Conservation (phyloP, 2,113 vertebrate species). For the Apteryx mantelli region DNA sequence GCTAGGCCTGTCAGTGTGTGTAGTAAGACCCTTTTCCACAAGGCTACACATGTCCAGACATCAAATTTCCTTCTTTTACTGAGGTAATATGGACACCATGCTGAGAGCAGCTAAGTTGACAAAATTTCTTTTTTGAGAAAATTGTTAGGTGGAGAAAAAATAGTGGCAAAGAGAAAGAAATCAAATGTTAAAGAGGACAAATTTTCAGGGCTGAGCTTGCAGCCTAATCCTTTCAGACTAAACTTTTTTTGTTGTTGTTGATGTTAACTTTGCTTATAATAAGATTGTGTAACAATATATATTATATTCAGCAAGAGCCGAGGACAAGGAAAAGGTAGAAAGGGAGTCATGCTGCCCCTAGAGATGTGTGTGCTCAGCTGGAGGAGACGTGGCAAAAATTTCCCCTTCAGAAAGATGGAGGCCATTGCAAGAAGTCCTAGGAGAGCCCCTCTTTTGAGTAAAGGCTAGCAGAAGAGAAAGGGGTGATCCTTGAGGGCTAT, state of each 20-base stretch:
- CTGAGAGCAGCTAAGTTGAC: slow-evolving; percentile 26
- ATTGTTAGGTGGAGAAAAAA: slow-evolving; percentile 30
- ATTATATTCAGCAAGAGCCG: neutral
- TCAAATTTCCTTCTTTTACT: slow-evolving; percentile 70
- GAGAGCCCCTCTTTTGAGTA: neutral
- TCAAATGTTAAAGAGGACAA: slow-evolving; percentile 54
- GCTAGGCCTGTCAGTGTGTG: slow-evolving; percentile 71
- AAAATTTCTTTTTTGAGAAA: slow-evolving; percentile 43
- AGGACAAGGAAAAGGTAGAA: neutral
- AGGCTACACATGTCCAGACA: slow-evolving; percentile 78
- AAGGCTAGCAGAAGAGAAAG: neutral
- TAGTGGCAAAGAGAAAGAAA: slow-evolving; percentile 24
- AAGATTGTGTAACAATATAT: neutral
- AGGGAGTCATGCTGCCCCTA: neutral
- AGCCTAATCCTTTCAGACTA: neutral
- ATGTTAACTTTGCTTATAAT: neutral
- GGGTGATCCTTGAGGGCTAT: neutral
- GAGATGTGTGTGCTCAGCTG: neutral
- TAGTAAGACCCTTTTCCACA: slow-evolving; percentile 77
- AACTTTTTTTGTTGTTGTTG: neutral
- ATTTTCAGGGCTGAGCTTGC: slow-evolving; percentile 12
- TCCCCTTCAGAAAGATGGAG: neutral
- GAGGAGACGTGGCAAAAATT: neutral
- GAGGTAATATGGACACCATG: slow-evolving; percentile 39
- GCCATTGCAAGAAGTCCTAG: neutral